Percentiles rank a stretch among this genome's conserved stretches.
phyloP scores from a whole-genome alignment of 2,797 vertebrate species.

The Melopsittacus undulatus region DNA sequence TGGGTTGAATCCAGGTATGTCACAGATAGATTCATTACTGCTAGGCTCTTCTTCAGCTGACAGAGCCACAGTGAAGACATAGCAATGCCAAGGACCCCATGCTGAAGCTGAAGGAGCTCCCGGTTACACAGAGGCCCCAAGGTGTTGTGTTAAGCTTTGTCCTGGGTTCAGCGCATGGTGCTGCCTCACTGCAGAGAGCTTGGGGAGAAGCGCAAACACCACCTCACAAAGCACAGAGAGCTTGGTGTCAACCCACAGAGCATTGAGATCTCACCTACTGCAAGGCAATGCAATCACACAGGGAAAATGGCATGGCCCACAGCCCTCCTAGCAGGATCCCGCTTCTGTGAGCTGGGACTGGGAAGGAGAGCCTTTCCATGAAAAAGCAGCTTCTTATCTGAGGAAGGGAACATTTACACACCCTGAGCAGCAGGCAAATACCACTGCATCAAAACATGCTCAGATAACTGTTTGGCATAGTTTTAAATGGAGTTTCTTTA shows the following conservation, averaged over 20 bases:
- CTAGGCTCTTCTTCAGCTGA: conserved; percentile 6
- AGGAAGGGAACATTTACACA: background rate
- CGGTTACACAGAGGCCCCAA: rapidly evolving
- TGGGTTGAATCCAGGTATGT: conserved; percentile 37
- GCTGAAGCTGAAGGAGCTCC: background rate
- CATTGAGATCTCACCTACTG: background rate
- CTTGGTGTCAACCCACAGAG: background rate
- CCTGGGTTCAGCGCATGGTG: rapidly evolving
- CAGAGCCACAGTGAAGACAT: rapidly evolving
- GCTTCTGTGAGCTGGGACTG: background rate
- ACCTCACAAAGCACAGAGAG: background rate
- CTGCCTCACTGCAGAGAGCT: background rate
- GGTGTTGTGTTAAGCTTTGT: background rate
- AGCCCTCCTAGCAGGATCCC: rapidly evolving
- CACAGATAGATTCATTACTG: conserved; percentile 4
- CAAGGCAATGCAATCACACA: background rate
- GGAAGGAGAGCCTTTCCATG: background rate
- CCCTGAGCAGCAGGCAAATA: background rate
- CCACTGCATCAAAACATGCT: background rate
- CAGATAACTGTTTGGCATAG: background rate
- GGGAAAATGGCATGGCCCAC: background rate
- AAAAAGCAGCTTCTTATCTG: background rate
- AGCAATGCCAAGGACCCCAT: background rate
- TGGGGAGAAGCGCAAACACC: background rate
- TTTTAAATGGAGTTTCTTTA: background rate